These are phyloP conservation scores for Leucoraja erinaceus DNA, from an alignment of 2,113 vertebrate genomes.

Conservation along the genomic window DNA sequence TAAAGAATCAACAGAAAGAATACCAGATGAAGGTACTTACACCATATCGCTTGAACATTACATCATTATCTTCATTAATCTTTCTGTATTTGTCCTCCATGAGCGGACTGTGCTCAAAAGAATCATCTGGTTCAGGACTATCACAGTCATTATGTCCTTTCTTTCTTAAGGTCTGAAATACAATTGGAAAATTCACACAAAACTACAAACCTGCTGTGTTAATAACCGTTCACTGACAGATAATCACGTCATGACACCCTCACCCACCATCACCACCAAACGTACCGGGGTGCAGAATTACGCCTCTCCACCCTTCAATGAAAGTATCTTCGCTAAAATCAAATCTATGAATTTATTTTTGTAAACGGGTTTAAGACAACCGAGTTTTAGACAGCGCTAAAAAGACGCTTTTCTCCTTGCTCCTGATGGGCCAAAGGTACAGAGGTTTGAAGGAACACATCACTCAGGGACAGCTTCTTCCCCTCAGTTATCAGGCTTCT, in stretches of 20 bases:
- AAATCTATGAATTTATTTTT: too few relatives aligned
- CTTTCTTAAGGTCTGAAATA: slow-evolving; percentile 99
- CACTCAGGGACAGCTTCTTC: too few relatives aligned
- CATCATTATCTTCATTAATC: slow-evolving; percentile 99
- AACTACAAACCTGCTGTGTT: slow-evolving; percentile 42
- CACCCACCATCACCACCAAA: neutral
- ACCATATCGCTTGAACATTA: slow-evolving; percentile 99
- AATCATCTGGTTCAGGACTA: slow-evolving; percentile 97
- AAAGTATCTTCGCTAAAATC: too few relatives aligned
- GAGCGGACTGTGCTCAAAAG: slow-evolving; percentile 98
- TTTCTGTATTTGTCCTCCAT: slow-evolving; percentile 98
- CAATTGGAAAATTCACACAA: slow-evolving; percentile 96
- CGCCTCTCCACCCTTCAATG: too few relatives aligned
- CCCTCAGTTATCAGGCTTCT: too few relatives aligned
- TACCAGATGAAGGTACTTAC: slow-evolving; percentile 92
- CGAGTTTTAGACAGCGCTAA: too few relatives aligned
- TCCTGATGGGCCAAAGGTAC: too few relatives aligned
- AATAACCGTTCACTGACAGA: slow-evolving; percentile 25
- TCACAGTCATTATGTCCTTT: slow-evolving; percentile 99
- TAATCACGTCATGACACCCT: neutral
- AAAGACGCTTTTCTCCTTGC: too few relatives aligned
- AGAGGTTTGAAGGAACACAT: too few relatives aligned
- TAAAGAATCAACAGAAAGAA: slow-evolving; percentile 96
- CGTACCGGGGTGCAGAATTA: too few relatives aligned
- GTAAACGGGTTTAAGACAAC: too few relatives aligned